Conservation (phyloP, 2,113 vertebrate genomes). For the Microtus montanus region DNA sequence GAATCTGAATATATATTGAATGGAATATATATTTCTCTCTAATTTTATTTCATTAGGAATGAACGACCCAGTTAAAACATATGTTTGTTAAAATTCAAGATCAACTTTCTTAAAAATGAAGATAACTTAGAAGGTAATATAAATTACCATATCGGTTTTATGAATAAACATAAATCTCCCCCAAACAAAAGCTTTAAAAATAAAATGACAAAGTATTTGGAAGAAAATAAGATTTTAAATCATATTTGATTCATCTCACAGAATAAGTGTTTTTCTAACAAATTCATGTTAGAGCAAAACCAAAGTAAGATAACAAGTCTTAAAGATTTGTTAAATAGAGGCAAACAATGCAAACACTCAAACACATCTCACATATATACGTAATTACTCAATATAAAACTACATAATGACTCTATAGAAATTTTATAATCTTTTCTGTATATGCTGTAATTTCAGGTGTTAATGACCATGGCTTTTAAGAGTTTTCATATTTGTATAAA, state of each 20-base stretch:
- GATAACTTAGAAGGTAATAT: not conserved
- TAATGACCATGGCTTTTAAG: not conserved
- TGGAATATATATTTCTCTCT: not conserved
- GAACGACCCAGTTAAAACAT: not conserved
- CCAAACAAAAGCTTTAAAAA: not conserved
- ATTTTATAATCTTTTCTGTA: not conserved
- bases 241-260: not conserved
- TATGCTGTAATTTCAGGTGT: not conserved
- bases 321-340: not conserved
- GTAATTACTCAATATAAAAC: not conserved
- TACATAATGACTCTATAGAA: not conserved
- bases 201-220: not conserved
- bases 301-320: not conserved
- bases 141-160: not conserved
- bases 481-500: not conserved
- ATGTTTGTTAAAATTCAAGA: not conserved
- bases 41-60: constrained; percentile 30
- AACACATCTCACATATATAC: not conserved
- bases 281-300: not conserved
- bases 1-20: not conserved
- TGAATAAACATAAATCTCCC: not conserved
- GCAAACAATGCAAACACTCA: not conserved
- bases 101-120: not conserved
- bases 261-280: not conserved
- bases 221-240: not conserved